phyloP scores from a whole-genome alignment of 2,888 invertebrate genomes.

The Rhagium mordax region DNA sequence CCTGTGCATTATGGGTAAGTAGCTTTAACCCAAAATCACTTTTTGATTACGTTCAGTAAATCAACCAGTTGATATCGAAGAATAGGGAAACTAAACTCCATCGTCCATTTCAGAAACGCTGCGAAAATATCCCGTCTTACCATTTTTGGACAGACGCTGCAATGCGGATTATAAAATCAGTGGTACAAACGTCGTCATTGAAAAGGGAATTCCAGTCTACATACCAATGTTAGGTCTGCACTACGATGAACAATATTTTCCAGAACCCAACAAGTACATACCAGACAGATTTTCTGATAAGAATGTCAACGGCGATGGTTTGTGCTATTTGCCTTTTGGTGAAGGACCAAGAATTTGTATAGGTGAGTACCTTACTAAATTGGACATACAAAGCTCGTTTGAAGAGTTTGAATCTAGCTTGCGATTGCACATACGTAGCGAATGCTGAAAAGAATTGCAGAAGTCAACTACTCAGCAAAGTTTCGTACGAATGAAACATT shows the following conservation, averaged over 20 bases:
- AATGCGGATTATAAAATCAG: constrained; percentile 56
- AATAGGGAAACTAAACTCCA: too few relatives aligned
- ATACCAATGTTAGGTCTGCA: constrained; percentile 56
- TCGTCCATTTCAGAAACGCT: constrained; percentile 68
- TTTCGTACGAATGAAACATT: too few relatives aligned
- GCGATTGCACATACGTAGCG: too few relatives aligned
- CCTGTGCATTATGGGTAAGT: constrained; percentile 44
- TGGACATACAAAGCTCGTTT: neutral
- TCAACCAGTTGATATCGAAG: too few relatives aligned
- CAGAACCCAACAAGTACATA: constrained; percentile 54
- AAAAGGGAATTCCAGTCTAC: constrained; percentile 63
- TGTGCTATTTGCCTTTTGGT: constrained; percentile 56
- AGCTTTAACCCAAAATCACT: neutral
- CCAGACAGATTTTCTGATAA: constrained; percentile 56
- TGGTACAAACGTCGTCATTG: constrained; percentile 54
- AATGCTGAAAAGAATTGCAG: too few relatives aligned
- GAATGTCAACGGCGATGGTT: constrained; percentile 44
- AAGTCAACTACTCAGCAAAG: too few relatives aligned
- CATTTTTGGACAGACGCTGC: constrained; percentile 59
- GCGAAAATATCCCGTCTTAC: constrained; percentile 66
- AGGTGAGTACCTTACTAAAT: constrained; percentile 38
- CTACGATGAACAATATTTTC: constrained; percentile 56
- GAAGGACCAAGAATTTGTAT: constrained; percentile 58
- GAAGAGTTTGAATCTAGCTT: too few relatives aligned
- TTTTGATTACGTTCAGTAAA: too few relatives aligned